Evolutionary conservation across 2,888 invertebrate genomes (phyloP), one percentile per base, ranked within the genome.

Genomic region (Argyresthia goedartella): DNA sequence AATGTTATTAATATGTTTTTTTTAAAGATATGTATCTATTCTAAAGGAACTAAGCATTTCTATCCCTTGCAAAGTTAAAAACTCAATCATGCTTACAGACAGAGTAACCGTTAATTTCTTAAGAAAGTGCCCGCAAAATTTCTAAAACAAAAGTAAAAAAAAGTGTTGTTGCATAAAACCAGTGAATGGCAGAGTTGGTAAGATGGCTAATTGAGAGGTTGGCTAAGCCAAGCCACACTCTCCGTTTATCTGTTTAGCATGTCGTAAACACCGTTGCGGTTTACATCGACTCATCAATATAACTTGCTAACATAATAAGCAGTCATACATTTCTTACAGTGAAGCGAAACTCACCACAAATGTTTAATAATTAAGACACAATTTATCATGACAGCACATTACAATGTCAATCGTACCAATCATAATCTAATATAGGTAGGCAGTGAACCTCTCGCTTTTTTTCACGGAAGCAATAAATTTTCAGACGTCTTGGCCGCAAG

Each of bases 401-500:
- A 9, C 36, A 36, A 35, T 48, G 48, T 36, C 36, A 48, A 59
- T 50, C 49, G n/a, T 39, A 39, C 39, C n/a, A 39, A 39, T 39
- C 9, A 39, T 25, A 25, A 25, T 25, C 25, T 4, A 25, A 25
- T n/a, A n/a, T n/a, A n/a, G n/a, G 25, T 4, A 6, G 2, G 2
- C 6, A 53, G 50, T 62, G 59, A 66, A 68, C 64, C 59, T 67
- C 66, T 68, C 59, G 58, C 65, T 74, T 73, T 73, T 65, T 72
- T 71, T 71, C 69, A 69, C 66, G 66, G 64, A 69, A 67, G 64
- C 57, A 60, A 67, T 70, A 66, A 64, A 70, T 70, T 67, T 66
- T 62, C 58, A 56, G 55, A 54, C 61, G 69, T 59, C 59, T 76
- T 80, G 78, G 75, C 75, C 53, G 64, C 53, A 55, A 69, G 76